These are phyloP conservation scores for Willowsia nigromaculata DNA, from an alignment of 2,888 invertebrate genomes.

Conservation along the genomic window DNA sequence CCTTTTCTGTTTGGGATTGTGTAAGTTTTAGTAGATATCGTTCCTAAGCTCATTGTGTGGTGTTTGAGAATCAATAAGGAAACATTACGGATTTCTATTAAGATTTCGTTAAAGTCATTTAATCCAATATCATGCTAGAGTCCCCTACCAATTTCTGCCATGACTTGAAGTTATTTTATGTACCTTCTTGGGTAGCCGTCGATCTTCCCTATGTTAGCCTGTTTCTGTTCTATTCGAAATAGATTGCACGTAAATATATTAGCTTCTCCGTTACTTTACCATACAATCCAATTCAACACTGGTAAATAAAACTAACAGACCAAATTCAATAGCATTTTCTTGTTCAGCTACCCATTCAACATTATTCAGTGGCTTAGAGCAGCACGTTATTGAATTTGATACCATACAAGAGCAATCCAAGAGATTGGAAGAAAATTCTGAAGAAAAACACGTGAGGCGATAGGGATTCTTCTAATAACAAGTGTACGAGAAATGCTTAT, in stretches of 20 bases:
- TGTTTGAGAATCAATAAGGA: too few relatives aligned
- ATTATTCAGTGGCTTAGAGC: background rate
- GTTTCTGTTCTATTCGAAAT: background rate
- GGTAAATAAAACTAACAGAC: constrained; percentile 5
- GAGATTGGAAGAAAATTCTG: constrained; percentile 16
- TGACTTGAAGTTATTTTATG: background rate
- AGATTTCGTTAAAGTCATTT: constrained; percentile 36
- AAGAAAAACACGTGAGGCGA: constrained; percentile 18
- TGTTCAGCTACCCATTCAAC: background rate
- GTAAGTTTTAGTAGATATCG: too few relatives aligned
- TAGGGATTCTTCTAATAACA: background rate
- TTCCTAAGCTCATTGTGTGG: too few relatives aligned
- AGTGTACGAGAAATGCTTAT: background rate
- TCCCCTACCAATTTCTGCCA: constrained; percentile 17
- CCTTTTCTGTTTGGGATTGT: too few relatives aligned
- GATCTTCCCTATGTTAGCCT: too few relatives aligned
- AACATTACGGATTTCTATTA: constrained; percentile 14
- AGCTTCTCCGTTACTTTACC: background rate
- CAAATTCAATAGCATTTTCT: constrained; percentile 48
- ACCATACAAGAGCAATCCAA: constrained; percentile 3
- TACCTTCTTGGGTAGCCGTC: background rate
- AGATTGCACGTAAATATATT: background rate
- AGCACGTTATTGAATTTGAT: constrained; percentile 29
- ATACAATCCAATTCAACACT: constrained; percentile 18
- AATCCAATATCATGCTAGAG: constrained; percentile 37